Evolutionary conservation across 2,113 vertebrate genomes (phyloP).

Genomic region (Salvelinus fontinalis): DNA sequence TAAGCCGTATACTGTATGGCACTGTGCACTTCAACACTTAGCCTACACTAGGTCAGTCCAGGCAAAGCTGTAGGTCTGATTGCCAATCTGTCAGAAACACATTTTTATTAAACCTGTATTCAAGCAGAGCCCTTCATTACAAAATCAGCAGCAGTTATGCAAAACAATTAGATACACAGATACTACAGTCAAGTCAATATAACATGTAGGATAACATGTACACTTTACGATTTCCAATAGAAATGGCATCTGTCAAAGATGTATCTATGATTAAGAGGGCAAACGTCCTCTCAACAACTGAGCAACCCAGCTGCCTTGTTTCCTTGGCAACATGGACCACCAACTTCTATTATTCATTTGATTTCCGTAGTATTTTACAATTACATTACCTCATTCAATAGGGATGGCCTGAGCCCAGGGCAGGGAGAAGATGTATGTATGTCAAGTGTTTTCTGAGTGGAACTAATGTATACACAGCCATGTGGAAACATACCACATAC

Average conservation of each 20-base stretch:
- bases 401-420: background rate
- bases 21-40: background rate
- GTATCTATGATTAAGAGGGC: background rate
- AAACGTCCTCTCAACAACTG: slow-evolving; percentile 12
- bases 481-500: slow-evolving; percentile 6
- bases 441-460: background rate
- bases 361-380: slow-evolving; percentile 4
- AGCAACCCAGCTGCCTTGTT: slow-evolving; percentile 48
- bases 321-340: slow-evolving; percentile 61
- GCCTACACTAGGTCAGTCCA: too few species aligned
- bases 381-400: slow-evolving; percentile 1
- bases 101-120: too few species aligned
- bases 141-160: too few species aligned
- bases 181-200: too few species aligned
- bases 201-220: too few species aligned
- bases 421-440: too few species aligned
- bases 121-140: too few species aligned
- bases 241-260: background rate
- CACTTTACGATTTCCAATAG: too few species aligned
- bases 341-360: slow-evolving; percentile 41
- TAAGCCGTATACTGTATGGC: background rate
- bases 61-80: too few species aligned
- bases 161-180: too few species aligned
- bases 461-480: background rate
- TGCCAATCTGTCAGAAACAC: too few species aligned